Evolutionary conservation across 2,888 invertebrate species (phyloP), one percentile per base, ranked within the genome.

Genomic region (Vannuccia rotundouncinata): DNA sequence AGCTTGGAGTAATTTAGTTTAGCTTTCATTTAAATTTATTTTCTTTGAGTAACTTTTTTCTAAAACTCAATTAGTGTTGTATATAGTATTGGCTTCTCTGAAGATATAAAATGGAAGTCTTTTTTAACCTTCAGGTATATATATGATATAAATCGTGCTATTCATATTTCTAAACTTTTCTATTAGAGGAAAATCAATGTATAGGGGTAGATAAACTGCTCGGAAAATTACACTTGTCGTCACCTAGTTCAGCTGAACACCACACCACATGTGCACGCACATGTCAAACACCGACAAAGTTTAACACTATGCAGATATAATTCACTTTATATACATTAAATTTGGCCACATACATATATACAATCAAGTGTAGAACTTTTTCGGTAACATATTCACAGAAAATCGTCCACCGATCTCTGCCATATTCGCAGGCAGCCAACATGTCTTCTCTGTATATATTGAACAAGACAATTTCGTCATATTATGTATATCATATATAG

Each of bases 271-370:
- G 66, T 66, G 66, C 22, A 66, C 25, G 25, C 25, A 22, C 25
- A 66, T 22, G 66, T 22, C 66, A 66, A 66, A 66, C 25, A 66
- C 66, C 66, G 66, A 66, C 66, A 66, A 66, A 66, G 66, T 66
- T 27, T 22, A 17, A 66, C 66, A n/a, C 66, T 27, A 22, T 66
- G 66, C 5, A 66, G n/a, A n/a, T n/a, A n/a, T n/a, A n/a, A n/a
- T 66, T 66, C 25, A 66, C 25, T n/a, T 5, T 66, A n/a, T n/a
- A n/a, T n/a, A n/a, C n/a, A n/a, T n/a, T n/a, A n/a, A n/a, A n/a
- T n/a, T n/a, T n/a, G n/a, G n/a, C n/a, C n/a, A n/a, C n/a, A n/a
- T n/a, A n/a, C n/a, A 17, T 45, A 66, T 66, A 66, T 22, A 22
- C 66, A 66, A 66, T 66, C 66, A 66, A 2, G n/a, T n/a, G n/a